These are phyloP conservation scores for Sogatella furcifera DNA, from an alignment of 1,140 invertebrate genomes.

Conservation along the genomic window DNA sequence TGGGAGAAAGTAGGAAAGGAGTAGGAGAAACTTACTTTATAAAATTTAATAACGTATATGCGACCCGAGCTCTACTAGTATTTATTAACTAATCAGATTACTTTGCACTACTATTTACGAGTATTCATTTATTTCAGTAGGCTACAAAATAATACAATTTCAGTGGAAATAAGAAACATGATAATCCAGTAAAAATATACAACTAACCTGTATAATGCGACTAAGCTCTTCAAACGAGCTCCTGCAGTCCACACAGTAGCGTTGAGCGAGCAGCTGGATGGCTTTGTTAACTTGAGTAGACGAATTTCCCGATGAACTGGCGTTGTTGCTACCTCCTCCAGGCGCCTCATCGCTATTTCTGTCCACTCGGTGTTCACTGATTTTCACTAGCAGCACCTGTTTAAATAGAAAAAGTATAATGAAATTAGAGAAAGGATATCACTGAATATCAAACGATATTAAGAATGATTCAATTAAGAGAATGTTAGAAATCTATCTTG, in stretches of 20 bases:
- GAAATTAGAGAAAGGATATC: too few species aligned
- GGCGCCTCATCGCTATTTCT: slow-evolving; percentile 27
- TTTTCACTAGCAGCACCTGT: slow-evolving; percentile 57
- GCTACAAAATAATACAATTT: too few species aligned
- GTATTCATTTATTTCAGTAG: too few species aligned
- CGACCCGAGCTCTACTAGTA: too few species aligned
- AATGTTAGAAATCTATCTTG: neutral
- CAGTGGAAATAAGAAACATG: too few species aligned
- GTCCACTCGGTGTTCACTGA: slow-evolving; percentile 62
- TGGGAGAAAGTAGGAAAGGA: too few species aligned
- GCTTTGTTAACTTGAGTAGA: slow-evolving; percentile 54
- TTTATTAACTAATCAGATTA: too few species aligned
- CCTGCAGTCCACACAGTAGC: slow-evolving; percentile 91
- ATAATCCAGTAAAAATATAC: too few species aligned
- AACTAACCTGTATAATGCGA: slow-evolving; percentile 65
- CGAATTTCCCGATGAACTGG: slow-evolving; percentile 6
- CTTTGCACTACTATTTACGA: too few species aligned
- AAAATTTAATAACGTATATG: too few species aligned
- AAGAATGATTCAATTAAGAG: neutral
- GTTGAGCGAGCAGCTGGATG: slow-evolving; percentile 79
- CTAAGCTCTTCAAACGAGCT: slow-evolving; percentile 91
- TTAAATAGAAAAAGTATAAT: slow-evolving; percentile 1
- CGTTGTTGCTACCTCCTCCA: slow-evolving; percentile 23
- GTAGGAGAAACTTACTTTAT: too few species aligned
- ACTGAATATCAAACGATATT: too few species aligned